phyloP scores from a whole-genome alignment of 2,888 invertebrate genomes.

The Sinopyrophorus schimmeli region DNA sequence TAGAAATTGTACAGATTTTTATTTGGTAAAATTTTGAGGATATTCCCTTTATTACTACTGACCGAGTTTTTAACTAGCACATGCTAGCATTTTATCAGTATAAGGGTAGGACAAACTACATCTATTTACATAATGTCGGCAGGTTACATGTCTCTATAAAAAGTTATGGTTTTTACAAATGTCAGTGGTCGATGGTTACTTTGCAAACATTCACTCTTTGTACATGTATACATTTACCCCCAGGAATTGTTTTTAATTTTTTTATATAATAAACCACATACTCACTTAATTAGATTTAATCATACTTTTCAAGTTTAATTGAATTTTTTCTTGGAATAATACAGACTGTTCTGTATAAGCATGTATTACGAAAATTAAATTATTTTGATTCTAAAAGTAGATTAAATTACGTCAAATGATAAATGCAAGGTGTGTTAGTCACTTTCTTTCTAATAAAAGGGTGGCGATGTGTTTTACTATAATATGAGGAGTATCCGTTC shows the following conservation, averaged over 20 bases:
- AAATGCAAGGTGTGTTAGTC: conserved; percentile 3
- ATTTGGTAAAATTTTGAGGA: background rate
- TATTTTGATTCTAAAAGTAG: conserved; percentile 2
- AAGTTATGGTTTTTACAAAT: too few relatives aligned
- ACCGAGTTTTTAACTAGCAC: conserved; percentile 20
- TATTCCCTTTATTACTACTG: conserved; percentile 3
- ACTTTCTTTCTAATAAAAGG: conserved; percentile 33
- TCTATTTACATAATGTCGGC: conserved; percentile 6
- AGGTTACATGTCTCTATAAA: background rate
- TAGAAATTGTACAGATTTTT: background rate
- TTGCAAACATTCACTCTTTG: too few relatives aligned
- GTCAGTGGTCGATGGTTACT: too few relatives aligned
- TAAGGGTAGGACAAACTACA: conserved; percentile 8
- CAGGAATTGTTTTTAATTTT: too few relatives aligned
- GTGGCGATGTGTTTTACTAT: conserved; percentile 42
- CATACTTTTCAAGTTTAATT: too few relatives aligned
- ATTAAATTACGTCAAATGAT: conserved; percentile 4
- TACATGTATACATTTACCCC: too few relatives aligned
- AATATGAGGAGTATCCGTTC: conserved; percentile 33
- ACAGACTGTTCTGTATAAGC: too few relatives aligned
- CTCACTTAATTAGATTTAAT: too few relatives aligned
- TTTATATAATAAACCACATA: too few relatives aligned
- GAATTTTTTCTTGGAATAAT: too few relatives aligned
- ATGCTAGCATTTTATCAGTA: conserved; percentile 14
- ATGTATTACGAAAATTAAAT: too few relatives aligned